Base-by-base conservation (phyloP, 2,797 vertebrate species). In the Sylvia borin region DNA sequence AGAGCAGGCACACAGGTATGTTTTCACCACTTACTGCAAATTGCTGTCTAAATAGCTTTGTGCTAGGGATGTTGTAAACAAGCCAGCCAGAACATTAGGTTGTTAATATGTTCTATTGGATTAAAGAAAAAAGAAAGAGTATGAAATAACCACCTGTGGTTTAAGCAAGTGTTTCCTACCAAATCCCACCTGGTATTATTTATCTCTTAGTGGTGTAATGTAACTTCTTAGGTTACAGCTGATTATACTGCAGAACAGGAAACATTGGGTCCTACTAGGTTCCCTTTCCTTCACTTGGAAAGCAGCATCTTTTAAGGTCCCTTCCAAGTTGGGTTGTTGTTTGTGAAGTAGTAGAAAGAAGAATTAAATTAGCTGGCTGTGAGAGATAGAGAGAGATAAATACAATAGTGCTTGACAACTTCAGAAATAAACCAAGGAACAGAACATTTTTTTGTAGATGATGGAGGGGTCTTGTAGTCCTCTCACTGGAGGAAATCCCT, bases 201-300 rank as follows among this genome's bases (percentile, higher is more conserved):
- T 20, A 24, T 32, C 16, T 80, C 58, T 36, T 29, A 17, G 21
- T 18, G 43, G 20, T 11, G 2, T 10, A 25, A 27, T 0, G 0
- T 16, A 58, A 48, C 21, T 11, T 67, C 21, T 58, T 34, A 57
- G 68, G 21, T 42, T 51, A 32, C 17, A 72, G 54, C 29, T 48
- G 74, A 21, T 50, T 26, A 17, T 34, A 36, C 16, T 36, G 60
- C 40, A 90, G 42, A 86, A 60, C 11, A 25, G 19, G 38, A 71
- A 90, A 51, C 10, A 32, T 1, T 0, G 0, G 17, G 31, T 38
- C 29, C 16, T 19, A 55, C 68, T 17, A 24, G 10, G 25, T 13
- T 78, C 11, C 29, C 12, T 75, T 53, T 40, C 43, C 38, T 47
- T 17, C 31, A 16, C 8, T 1, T 88, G 47, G 15, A 38, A 15